phyloP scores from a whole-genome alignment of 2,797 vertebrate species.

The Lacerta bilineata region DNA sequence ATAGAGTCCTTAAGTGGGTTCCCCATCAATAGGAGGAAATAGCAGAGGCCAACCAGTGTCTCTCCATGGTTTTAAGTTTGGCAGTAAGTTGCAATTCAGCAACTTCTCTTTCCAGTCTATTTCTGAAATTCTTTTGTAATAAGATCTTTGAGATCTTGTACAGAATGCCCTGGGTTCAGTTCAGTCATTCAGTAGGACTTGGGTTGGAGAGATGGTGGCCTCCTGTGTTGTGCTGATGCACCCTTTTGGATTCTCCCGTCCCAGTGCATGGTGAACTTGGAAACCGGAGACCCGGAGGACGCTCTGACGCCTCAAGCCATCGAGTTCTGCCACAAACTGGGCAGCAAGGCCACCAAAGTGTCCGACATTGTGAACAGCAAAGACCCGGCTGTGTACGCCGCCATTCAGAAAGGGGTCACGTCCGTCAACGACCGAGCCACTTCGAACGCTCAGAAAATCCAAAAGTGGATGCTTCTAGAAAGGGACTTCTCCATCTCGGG shows the following conservation, averaged over 20 bases:
- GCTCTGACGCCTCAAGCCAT: slow-evolving; percentile 83
- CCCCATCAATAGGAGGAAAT: no score
- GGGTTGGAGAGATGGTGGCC: no score
- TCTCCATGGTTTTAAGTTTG: neutral
- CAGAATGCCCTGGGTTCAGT: no score
- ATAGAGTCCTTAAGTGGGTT: no score
- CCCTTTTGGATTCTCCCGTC: neutral
- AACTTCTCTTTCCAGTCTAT: no score
- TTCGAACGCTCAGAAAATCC: slow-evolving; percentile 91
- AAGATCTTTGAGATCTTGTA: no score
- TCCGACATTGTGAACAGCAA: slow-evolving; percentile 82
- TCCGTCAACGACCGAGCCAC: slow-evolving; percentile 82
- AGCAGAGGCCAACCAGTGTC: neutral
- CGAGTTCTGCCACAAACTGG: slow-evolving; percentile 83
- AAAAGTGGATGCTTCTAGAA: slow-evolving; percentile 90
- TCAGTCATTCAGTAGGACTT: no score
- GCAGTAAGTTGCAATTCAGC: no score
- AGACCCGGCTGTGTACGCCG: slow-evolving; percentile 80
- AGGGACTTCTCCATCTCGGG: slow-evolving; percentile 88
- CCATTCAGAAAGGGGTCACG: slow-evolving; percentile 90
- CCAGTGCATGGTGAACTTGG: slow-evolving; percentile 83
- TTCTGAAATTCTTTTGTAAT: no score
- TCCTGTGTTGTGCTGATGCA: no score
- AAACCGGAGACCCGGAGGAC: slow-evolving; percentile 84
- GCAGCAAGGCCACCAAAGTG: slow-evolving; percentile 84